Evolutionary conservation across 2,888 invertebrate genomes (phyloP).

Genomic region (Caenorhabditis wallacei): DNA sequence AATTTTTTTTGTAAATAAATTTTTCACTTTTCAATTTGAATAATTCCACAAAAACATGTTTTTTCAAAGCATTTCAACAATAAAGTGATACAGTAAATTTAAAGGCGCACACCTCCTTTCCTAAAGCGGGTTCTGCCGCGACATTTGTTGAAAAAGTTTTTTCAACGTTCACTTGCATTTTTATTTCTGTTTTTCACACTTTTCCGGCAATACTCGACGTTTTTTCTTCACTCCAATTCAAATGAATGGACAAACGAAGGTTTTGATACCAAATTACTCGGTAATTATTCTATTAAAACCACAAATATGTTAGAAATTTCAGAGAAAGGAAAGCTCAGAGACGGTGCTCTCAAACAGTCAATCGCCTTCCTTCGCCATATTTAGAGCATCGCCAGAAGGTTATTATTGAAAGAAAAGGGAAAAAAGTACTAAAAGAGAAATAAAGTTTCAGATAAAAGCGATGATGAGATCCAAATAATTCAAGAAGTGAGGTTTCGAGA

Average conservation of each 20-base stretch:
- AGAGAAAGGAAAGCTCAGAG: constrained; percentile 18
- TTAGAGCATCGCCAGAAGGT: neutral
- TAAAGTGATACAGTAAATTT: neutral
- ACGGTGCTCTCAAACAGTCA: constrained; percentile 40
- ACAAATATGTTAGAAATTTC: constrained; percentile 5
- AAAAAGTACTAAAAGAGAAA: neutral
- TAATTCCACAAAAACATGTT: no score
- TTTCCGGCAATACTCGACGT: neutral
- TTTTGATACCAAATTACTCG: neutral
- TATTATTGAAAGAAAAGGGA: neutral
- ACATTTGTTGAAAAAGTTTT: neutral
- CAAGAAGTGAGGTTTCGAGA: constrained; percentile 2
- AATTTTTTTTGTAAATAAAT: no score
- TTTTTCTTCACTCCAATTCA: neutral
- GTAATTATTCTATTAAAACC: neutral
- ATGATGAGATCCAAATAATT: neutral
- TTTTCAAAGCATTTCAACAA: no score
- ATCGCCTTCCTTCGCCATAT: constrained; percentile 33
- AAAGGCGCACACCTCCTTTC: constrained; percentile 25
- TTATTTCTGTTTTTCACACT: neutral
- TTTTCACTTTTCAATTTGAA: no score
- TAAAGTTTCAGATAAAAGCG: neutral
- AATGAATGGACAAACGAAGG: constrained; percentile 2
- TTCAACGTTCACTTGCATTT: no score
- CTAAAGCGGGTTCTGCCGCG: constrained; percentile 1